These are phyloP conservation scores for Rhinella marina DNA, from an alignment of 2,797 vertebrate species.

Conservation along the genomic window DNA sequence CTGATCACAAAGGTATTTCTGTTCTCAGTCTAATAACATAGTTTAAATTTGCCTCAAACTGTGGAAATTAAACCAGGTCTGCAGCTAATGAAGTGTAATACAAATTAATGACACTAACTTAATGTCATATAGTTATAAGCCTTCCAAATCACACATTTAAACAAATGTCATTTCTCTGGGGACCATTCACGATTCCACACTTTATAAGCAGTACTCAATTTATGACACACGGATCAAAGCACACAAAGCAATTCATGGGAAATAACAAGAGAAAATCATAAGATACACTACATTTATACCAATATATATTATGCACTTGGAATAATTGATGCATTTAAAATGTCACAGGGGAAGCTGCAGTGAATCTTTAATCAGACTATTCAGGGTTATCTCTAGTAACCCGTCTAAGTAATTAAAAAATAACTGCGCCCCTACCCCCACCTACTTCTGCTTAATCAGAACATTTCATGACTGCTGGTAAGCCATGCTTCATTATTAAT, in stretches of 20 bases:
- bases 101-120: slow-evolving; percentile 66
- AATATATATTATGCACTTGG: slow-evolving; percentile 37
- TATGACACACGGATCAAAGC: slow-evolving; percentile 49
- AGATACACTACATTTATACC: slow-evolving; percentile 37
- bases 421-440: slow-evolving; percentile 20
- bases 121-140: slow-evolving; percentile 57
- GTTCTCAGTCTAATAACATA: neutral
- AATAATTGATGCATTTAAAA: slow-evolving; percentile 46
- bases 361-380: slow-evolving; percentile 48
- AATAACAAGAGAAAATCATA: slow-evolving; percentile 44
- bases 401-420: slow-evolving; percentile 45
- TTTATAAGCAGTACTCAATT: slow-evolving; percentile 44
- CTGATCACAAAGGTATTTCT: neutral
- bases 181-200: slow-evolving; percentile 43
- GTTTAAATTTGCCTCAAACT: slow-evolving; percentile 50
- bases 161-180: slow-evolving; percentile 56
- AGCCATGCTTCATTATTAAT: slow-evolving; percentile 47
- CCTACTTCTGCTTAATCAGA: slow-evolving; percentile 31
- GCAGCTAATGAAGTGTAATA: slow-evolving; percentile 65
- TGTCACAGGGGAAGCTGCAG: slow-evolving; percentile 30
- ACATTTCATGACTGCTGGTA: slow-evolving; percentile 37
- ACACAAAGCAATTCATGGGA: slow-evolving; percentile 35
- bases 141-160: slow-evolving; percentile 61
- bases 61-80: slow-evolving; percentile 64
- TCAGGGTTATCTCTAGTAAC: slow-evolving; percentile 45